A percentile compares a stretch with the other conserved stretches of the same genome.
phyloP scores from a whole-genome alignment of 2,113 vertebrate genomes.

The Corapipo altera region DNA sequence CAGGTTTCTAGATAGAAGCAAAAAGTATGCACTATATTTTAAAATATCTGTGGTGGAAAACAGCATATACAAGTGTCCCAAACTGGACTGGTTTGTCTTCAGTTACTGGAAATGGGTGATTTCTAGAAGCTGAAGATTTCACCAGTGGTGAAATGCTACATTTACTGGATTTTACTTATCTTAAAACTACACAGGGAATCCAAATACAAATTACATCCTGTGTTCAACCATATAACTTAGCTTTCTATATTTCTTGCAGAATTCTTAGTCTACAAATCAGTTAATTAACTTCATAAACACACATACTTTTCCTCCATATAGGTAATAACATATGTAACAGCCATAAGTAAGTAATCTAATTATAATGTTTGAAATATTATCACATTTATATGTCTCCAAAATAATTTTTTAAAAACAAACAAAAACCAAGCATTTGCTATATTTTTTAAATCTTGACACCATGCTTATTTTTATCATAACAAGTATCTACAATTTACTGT shows the following conservation, averaged over 20 bases:
- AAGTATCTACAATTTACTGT: not conserved
- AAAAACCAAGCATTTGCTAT: rapidly evolving
- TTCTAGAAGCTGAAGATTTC: not conserved
- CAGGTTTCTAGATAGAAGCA: not conserved
- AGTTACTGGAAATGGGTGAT: not conserved
- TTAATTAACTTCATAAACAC: not conserved
- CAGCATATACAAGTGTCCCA: not conserved
- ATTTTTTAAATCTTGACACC: not conserved
- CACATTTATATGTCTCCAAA: not conserved
- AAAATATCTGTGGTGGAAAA: not conserved
- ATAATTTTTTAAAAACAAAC: not conserved
- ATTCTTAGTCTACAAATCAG: not conserved
- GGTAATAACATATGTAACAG: not conserved
- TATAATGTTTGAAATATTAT: not conserved
- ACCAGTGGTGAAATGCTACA: not conserved
- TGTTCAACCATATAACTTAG: not conserved
- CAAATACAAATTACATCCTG: not conserved
- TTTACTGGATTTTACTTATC: not conserved
- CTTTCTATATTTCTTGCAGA: not conserved
- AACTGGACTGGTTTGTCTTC: not conserved
- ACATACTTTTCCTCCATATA: not conserved
- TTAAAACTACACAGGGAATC: not conserved
- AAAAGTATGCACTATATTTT: not conserved
- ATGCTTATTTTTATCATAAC: not conserved
- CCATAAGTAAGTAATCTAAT: not conserved